Percentiles rank a stretch among this genome's conserved stretches.
Evolutionary conservation across 2,888 invertebrate species (phyloP).

Genomic region (Herminia tarsipennalis): DNA sequence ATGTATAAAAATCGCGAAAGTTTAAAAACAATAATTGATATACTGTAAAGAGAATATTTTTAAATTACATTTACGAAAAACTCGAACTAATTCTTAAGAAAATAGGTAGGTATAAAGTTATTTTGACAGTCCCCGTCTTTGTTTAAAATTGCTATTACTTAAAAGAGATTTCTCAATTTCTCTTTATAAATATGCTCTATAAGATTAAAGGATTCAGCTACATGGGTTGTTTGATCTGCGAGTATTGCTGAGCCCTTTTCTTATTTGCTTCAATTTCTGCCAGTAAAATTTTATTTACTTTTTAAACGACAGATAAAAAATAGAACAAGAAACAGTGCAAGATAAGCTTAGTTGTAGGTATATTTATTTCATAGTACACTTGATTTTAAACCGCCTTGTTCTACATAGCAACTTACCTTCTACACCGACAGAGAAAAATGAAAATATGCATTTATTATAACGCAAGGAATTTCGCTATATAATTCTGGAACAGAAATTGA

Average conservation of each 20-base stretch:
- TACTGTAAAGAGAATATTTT: too few species aligned
- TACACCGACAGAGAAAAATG: too few species aligned
- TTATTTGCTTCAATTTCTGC: constrained; percentile 34
- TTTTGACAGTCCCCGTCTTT: not conserved
- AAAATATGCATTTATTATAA: constrained; percentile 39
- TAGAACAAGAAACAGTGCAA: not conserved
- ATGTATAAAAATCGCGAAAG: too few species aligned
- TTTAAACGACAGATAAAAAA: constrained; percentile 6
- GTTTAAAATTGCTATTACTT: not conserved
- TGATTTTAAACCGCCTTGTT: not conserved
- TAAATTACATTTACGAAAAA: too few species aligned
- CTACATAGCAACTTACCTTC: too few species aligned
- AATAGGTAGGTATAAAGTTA: not conserved
- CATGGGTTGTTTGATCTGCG: constrained; percentile 32
- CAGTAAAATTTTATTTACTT: constrained; percentile 31
- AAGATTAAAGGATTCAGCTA: constrained; percentile 36
- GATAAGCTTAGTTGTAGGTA: too few species aligned
- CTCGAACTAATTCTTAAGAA: too few species aligned
- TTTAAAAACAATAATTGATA: too few species aligned
- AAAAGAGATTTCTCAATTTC: constrained; percentile 13
- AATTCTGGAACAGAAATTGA: not conserved
- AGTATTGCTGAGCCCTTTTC: constrained; percentile 19
- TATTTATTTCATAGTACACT: not conserved
- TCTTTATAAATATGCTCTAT: constrained; percentile 27
- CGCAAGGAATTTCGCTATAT: not conserved